Base-by-base conservation (phyloP, 1,140 invertebrate species). In the Drosophila nasuta region DNA sequence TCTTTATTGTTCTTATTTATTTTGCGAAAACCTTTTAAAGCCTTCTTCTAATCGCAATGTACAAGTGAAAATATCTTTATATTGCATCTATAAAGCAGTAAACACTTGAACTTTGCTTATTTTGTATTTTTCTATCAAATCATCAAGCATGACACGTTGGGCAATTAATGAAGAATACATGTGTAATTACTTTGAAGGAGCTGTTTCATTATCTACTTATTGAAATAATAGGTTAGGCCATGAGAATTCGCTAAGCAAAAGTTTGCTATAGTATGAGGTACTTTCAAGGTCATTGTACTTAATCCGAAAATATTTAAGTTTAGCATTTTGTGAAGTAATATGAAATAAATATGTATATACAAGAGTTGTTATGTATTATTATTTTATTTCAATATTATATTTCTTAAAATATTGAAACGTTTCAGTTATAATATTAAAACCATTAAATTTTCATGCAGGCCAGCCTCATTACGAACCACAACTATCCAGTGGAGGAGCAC, bases 401-500 rank as follows among this genome's bases (percentile, higher is more conserved):
- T n/a, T n/a, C n/a, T n/a, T n/a, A n/a, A n/a, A n/a, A n/a, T n/a
- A n/a, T n/a, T n/a, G n/a, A n/a, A n/a, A n/a, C n/a, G n/a, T n/a
- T n/a, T n/a, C n/a, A n/a, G 20, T 20, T 3, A 20, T 20, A 20
- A 3, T 20, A 20, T 0, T 30, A 48, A 63, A 38, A 25, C 15
- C 15, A 15, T 48, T 48, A n/a, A 20, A 15, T 51, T 38, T 46
- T 13, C 11, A 79, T 82, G 4, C 62, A 93, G 93, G 86, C 85
- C 6, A 86, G 91, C 38, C 75, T 94, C 1, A 91, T 94, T 10
- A 81, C 77, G 20, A 93, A 93, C 65, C 93, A 94, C 75, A 94
- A 94, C n/a, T 96, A 96, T 75, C 93, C 93, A 2, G 89, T 94
- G 0, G 95, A 96, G 86, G 92, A 92, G 6, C 94, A 95, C 64